Conservation (phyloP, 2,113 vertebrate species). For the Drymodes brunneopygia region DNA sequence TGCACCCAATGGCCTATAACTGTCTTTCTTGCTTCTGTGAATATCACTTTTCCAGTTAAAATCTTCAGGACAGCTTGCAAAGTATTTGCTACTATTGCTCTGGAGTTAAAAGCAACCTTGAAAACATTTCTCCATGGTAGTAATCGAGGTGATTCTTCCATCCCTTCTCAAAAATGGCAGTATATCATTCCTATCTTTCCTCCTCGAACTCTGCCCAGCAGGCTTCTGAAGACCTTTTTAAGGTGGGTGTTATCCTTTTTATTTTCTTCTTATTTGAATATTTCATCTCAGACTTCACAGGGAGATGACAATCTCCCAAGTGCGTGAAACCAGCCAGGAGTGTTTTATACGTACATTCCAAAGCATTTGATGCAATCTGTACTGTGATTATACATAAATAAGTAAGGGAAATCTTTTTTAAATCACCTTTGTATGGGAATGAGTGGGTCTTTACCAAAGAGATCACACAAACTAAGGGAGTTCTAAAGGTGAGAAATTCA, state of each 20-base stretch:
- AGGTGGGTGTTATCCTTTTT: not conserved
- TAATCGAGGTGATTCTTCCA: slow-evolving; percentile 19
- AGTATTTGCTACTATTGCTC: slow-evolving; percentile 35
- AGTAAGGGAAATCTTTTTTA: not conserved
- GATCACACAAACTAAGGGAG: not conserved
- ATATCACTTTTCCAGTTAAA: slow-evolving; percentile 48
- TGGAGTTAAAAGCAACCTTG: slow-evolving; percentile 53
- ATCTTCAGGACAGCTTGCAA: slow-evolving; percentile 30
- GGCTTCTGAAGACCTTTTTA: slow-evolving; percentile 21
- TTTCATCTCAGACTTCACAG: slow-evolving; percentile 34
- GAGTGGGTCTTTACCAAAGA: not conserved
- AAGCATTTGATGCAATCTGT: slow-evolving; percentile 27
- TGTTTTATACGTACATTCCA: not conserved
- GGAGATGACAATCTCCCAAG: not conserved
- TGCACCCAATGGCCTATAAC: slow-evolving; percentile 17
- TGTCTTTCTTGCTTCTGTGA: slow-evolving; percentile 47
- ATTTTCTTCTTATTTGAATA: slow-evolving; percentile 29
- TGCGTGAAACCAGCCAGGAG: not conserved
- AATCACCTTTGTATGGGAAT: not conserved
- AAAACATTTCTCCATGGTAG: slow-evolving; percentile 21
- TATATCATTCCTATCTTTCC: not conserved
- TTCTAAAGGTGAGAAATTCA: slow-evolving; percentile 10
- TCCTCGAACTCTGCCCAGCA: not conserved
- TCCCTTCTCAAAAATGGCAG: slow-evolving; percentile 25
- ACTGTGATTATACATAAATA: slow-evolving; percentile 9